phyloP scores from a whole-genome alignment of 2,797 vertebrate species.

The Peromyscus eremicus region DNA sequence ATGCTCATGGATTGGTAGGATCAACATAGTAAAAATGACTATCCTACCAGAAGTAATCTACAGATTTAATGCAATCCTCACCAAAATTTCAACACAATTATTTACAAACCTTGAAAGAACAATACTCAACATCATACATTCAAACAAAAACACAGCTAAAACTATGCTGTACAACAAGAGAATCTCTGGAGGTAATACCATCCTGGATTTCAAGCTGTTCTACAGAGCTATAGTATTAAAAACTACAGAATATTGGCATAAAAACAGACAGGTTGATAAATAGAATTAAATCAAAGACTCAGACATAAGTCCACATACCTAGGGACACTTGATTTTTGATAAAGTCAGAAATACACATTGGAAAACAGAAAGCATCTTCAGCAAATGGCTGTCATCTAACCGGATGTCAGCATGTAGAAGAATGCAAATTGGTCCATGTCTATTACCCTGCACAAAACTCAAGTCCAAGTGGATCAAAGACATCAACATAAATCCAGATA shows the following conservation, averaged over 20 bases:
- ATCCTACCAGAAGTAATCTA: neutral
- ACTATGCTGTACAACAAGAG: neutral
- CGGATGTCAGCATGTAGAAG: neutral
- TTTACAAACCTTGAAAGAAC: no score
- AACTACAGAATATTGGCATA: neutral
- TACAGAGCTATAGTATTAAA: neutral
- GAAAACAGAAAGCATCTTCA: neutral
- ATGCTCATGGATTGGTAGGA: neutral
- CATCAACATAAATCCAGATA: neutral
- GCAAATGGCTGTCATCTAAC: neutral
- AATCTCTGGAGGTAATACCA: no score
- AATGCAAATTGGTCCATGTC: neutral
- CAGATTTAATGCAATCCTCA: neutral
- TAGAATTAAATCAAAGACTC: neutral
- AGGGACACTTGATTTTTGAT: neutral
- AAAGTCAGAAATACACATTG: neutral
- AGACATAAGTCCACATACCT: neutral
- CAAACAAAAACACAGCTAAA: neutral
- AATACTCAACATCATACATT: neutral
- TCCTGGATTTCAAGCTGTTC: neutral
- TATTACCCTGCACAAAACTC: neutral
- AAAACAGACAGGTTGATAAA: neutral
- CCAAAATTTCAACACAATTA: neutral
- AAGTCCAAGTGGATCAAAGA: neutral
- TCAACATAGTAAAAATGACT: neutral